phyloP scores from a whole-genome alignment of 2,113 vertebrate genomes.

The Thryonomys swinderianus region DNA sequence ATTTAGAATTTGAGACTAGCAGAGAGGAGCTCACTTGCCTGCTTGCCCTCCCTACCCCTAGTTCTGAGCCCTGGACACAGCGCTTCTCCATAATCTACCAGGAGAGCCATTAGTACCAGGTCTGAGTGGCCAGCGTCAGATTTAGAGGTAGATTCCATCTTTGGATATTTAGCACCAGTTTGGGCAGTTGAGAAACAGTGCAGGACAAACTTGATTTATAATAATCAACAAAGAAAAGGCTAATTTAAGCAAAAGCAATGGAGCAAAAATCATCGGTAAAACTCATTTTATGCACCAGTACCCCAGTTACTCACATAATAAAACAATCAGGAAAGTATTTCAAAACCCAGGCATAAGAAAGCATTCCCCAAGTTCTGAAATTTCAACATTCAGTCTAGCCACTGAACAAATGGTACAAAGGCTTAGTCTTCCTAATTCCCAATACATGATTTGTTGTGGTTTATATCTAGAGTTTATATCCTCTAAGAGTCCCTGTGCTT shows the following conservation, averaged over 20 bases:
- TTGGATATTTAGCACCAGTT: background rate
- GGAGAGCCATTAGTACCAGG: background rate
- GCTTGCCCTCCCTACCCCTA: too few species aligned
- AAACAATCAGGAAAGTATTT: background rate
- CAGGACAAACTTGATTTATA: background rate
- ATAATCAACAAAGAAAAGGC: background rate
- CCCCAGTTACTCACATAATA: background rate
- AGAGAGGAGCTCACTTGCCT: background rate
- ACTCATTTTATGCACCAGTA: background rate
- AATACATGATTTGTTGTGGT: background rate
- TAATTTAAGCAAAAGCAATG: background rate
- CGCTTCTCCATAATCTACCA: background rate
- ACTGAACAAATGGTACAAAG: background rate
- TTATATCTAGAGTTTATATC: background rate
- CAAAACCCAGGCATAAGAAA: background rate
- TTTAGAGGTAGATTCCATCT: background rate
- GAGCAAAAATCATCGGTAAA: background rate
- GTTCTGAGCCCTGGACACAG: background rate
- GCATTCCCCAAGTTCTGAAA: background rate
- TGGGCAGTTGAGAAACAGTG: background rate
- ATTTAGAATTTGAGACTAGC: slow-evolving; percentile 20
- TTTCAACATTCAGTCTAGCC: background rate
- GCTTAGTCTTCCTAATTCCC: background rate
- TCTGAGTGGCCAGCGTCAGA: background rate
- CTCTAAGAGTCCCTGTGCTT: background rate